A percentile compares a stretch with the other conserved stretches of the same genome.
phyloP scores from a whole-genome alignment of 2,797 vertebrate genomes.

The Sebastes hubbsi region DNA sequence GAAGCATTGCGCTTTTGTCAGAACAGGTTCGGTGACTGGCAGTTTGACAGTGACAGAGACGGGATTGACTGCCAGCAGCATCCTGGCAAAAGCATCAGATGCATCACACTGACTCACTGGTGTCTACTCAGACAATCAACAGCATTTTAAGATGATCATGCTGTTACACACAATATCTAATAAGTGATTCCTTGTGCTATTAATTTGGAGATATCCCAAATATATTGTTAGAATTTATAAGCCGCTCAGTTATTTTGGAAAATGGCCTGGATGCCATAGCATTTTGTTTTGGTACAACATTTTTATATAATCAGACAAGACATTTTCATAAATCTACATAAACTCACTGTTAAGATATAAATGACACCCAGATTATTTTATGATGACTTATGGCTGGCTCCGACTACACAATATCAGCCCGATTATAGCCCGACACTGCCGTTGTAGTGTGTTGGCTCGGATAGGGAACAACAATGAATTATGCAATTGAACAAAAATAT shows the following conservation, averaged over 20 bases:
- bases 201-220: background rate
- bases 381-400: background rate
- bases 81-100: conserved; percentile 22
- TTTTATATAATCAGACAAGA: background rate
- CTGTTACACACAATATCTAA: background rate
- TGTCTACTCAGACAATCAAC: background rate
- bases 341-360: background rate
- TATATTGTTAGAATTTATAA: background rate
- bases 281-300: background rate
- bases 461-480: no score
- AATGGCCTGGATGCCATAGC: background rate
- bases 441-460: no score
- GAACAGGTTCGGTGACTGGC: conserved; percentile 27
- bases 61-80: conserved; percentile 9
- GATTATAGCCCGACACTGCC: no score
- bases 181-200: background rate
- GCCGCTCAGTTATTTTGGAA: background rate
- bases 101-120: conserved; percentile 11
- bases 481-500: no score
- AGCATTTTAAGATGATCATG: background rate
- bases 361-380: background rate
- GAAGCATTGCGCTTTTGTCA: background rate
- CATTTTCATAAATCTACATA: background rate
- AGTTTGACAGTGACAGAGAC: conserved; percentile 23
- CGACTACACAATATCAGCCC: no score